Base-by-base conservation (phyloP, 2,797 vertebrate species). In the Rhabdophis nuchalis region DNA sequence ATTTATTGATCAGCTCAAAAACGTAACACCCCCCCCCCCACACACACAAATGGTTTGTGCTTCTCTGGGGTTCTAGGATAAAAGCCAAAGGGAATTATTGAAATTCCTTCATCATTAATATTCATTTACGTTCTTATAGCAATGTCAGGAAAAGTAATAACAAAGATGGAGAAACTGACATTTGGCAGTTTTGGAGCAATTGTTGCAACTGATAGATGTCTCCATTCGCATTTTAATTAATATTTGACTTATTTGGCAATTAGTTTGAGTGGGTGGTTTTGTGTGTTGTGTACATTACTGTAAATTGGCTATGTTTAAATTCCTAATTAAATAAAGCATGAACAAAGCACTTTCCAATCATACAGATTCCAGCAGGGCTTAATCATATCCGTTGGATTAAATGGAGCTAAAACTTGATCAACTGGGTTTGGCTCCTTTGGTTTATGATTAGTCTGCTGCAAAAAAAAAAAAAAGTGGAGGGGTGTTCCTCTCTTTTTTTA, bases 21-120 rank as follows among this genome's bases (percentile, higher is more conserved):
- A n/a, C n/a, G n/a, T n/a, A n/a, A n/a, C n/a, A n/a, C n/a, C n/a
- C n/a, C n/a, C n/a, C n/a, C n/a, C n/a, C n/a, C n/a, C n/a, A n/a
- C n/a, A n/a, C n/a, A n/a, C n/a, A n/a, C n/a, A n/a, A n/a, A 85
- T n/a, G 54, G 85, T 57, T 85, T 89, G 10, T 89, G 23, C 46
- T 54, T 88, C 86, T 93, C 32, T 91, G 50, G 57, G 86, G 27
- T 88, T 93, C 68, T 64, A 72, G 92, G 92, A 82, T 88, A 53
- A 93, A 54, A 93, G 89, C 86, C 92, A 90, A 77, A 12, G 77
- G n/a, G 68, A 91, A 88, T 85, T 61, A 57, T 88, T 85, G 64
- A 56, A 90, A 88, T 91, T 85, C 56, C 89, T 90, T 82, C 32
- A n/a, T 85, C 64, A 61, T 77, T 90, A 50, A 61, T 58, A 16